Evolutionary conservation across 2,113 vertebrate genomes (phyloP).

Genomic region (Platanista minor): DNA sequence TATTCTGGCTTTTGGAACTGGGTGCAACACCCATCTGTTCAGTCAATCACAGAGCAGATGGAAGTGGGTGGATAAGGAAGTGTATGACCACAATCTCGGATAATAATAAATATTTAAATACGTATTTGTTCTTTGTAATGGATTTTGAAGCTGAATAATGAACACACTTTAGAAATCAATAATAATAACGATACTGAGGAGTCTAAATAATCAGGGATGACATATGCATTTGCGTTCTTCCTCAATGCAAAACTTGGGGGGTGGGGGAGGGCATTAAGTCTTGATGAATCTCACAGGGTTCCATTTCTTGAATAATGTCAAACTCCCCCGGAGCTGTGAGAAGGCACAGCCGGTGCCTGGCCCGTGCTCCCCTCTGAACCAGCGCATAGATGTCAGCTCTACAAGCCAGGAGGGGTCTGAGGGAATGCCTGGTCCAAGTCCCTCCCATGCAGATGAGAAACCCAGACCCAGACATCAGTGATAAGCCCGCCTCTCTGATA

Average conservation of each 20-base stretch:
- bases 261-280: background rate
- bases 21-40: constrained; percentile 57
- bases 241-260: background rate
- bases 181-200: constrained; percentile 22
- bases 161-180: constrained; percentile 57
- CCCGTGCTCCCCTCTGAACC: background rate
- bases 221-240: background rate
- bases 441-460: background rate
- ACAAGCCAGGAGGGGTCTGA: background rate
- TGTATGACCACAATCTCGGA: constrained; percentile 57
- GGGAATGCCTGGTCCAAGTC: no score
- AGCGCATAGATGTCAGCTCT: background rate
- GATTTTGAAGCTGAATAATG: constrained; percentile 53
- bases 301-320: background rate
- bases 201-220: background rate
- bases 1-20: constrained; percentile 39
- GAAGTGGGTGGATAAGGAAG: constrained; percentile 57
- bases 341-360: background rate
- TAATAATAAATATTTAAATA: constrained; percentile 71
- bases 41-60: constrained; percentile 54
- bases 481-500: background rate
- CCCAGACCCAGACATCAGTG: background rate
- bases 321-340: background rate
- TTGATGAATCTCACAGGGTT: background rate
- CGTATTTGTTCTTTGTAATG: constrained; percentile 61